Evolutionary conservation across 2,888 invertebrate genomes (phyloP), one percentile per base, ranked within the genome.

Genomic region (Megastigmus dorsalis): DNA sequence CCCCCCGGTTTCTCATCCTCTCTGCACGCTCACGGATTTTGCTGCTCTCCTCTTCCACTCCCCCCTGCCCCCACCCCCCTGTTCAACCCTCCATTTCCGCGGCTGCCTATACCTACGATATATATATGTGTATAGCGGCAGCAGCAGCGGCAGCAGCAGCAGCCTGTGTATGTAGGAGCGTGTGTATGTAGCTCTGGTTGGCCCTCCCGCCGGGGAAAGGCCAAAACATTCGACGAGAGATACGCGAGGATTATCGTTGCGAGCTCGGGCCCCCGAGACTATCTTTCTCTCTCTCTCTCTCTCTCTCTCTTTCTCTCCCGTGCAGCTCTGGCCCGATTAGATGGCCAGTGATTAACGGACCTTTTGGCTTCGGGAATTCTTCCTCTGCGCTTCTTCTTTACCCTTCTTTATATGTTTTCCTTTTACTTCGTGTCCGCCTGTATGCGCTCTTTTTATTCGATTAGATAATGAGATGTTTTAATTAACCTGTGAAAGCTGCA

Each of bases 11-110:
- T 52, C 65, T 33, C 60, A 45, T 26, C 55, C 57, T 65, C 59
- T 63, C 66, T 63, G 69, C 43, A 65, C n/a, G 7, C 26, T 69
- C 70, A 65, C 23, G n/a, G n/a, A n/a, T n/a, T n/a, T n/a, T n/a
- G n/a, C n/a, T n/a, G n/a, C n/a, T n/a, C 33, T n/a, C 36, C 48
- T 7, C 36, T 38, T 45, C 48, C 38, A 28, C 36, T 36, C 36
- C 38, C 15, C 28, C 9, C 50, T 15, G 41, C 10, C 50, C 30
- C 15, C n/a, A 68, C 72, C 60, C 59, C 67, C 74, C 74, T 66
- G 75, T 60, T 30, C 74, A 28, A 63, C 78, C 71, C 71, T 70
- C 15, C 66, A 72, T 74, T 66, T 57, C 48, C 43, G n/a, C n/a
- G n/a, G n/a, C 20, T 15, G 6, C 23, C 15, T 9, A 13, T 13